A percentile compares a stretch with the other conserved stretches of the same genome.
phyloP scores from a whole-genome alignment of 2,113 vertebrate genomes.

The Gobio gobio region DNA sequence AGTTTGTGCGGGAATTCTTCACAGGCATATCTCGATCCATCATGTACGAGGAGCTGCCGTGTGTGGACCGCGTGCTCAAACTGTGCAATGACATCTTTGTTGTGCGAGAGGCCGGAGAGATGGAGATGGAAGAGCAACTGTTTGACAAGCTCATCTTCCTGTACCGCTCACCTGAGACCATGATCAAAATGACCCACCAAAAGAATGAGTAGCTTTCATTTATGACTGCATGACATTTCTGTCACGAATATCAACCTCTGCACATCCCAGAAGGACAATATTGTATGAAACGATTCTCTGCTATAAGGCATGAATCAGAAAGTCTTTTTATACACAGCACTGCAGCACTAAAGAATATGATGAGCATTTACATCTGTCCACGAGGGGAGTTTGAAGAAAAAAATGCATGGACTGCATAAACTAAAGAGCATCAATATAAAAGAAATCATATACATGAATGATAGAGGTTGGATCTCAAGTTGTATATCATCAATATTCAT shows the following conservation, averaged over 20 bases:
- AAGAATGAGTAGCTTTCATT: conserved; percentile 56
- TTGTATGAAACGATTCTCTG: background rate
- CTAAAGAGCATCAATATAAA: background rate
- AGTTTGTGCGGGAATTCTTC: conserved; percentile 83
- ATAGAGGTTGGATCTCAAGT: background rate
- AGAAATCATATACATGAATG: background rate
- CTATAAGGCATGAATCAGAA: background rate
- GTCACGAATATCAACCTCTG: background rate
- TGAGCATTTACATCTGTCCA: background rate
- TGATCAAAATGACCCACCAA: conserved; percentile 76
- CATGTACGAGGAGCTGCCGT: conserved; percentile 82
- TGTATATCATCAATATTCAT: background rate
- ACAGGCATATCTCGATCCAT: conserved; percentile 80
- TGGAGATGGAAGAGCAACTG: conserved; percentile 81
- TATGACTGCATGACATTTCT: background rate
- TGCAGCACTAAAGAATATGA: background rate
- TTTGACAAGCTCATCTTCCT: conserved; percentile 81
- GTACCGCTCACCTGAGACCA: conserved; percentile 72
- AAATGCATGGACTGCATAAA: background rate
- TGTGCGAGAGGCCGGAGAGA: conserved; percentile 76
- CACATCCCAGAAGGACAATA: background rate
- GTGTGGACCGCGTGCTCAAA: conserved; percentile 77
- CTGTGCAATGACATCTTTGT: conserved; percentile 79
- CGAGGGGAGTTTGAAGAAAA: background rate
- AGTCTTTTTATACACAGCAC: background rate